These are phyloP conservation scores for Subanguina moxae DNA, from an alignment of 1,140 invertebrate genomes.

Conservation along the genomic window DNA sequence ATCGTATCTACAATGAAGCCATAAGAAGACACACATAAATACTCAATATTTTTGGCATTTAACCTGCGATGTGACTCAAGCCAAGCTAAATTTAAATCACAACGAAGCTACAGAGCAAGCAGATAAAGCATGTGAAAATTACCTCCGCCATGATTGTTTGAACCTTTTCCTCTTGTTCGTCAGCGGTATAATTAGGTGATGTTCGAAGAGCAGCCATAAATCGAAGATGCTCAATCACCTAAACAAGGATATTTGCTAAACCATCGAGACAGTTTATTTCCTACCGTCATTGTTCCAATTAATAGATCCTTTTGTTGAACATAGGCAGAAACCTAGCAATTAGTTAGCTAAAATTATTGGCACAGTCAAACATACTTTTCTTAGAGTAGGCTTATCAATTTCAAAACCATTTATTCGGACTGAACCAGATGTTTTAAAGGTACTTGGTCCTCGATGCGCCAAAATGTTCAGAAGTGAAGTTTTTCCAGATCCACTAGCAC, in stretches of 20 bases:
- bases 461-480: conserved; percentile 58
- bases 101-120: neutral
- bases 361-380: conserved; percentile 52
- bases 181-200: conserved; percentile 74
- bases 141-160: conserved; percentile 80
- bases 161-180: conserved; percentile 75
- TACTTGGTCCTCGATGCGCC: conserved; percentile 58
- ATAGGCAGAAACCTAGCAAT: conserved; percentile 63
- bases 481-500: conserved; percentile 58
- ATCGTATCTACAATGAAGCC: conserved; percentile 70
- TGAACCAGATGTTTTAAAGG: conserved; percentile 66
- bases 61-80: conserved; percentile 4
- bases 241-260: neutral
- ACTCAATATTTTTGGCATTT: too few relatives aligned
- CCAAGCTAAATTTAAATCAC: conserved; percentile 37
- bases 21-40: conserved; percentile 64
- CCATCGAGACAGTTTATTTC: conserved; percentile 12
- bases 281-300: conserved; percentile 64
- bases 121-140: conserved; percentile 25
- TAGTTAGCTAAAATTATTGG: conserved; percentile 41
- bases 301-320: conserved; percentile 67
- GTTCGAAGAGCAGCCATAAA: conserved; percentile 78
- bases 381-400: conserved; percentile 47
- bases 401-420: conserved; percentile 28
- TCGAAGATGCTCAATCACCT: neutral